A percentile compares a stretch with the other conserved stretches of the same genome.
phyloP scores from a whole-genome alignment of 2,797 vertebrate species.

The Cottoperca gobio region DNA sequence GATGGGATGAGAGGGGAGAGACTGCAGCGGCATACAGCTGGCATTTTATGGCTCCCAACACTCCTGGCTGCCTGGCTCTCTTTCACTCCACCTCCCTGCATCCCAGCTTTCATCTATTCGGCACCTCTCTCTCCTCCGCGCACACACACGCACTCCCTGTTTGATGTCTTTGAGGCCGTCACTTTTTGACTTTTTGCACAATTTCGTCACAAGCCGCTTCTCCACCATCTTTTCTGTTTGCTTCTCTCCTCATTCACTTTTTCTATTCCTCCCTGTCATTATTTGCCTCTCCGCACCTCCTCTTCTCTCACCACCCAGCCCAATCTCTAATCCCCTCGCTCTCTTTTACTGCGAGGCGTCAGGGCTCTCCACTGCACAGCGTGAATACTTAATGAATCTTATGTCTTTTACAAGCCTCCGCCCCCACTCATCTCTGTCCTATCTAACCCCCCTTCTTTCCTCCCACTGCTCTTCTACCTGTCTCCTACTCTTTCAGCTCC shows the following conservation, averaged over 20 bases:
- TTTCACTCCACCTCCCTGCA: conserved; percentile 5
- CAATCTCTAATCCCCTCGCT: conserved; percentile 43
- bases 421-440: conserved; percentile 38
- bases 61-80: conserved; percentile 38
- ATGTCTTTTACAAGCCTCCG: conserved; percentile 65
- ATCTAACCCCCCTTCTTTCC: neutral
- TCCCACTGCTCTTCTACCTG: conserved; percentile 26
- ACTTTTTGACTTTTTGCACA: conserved; percentile 1
- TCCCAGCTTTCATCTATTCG: conserved; percentile 16
- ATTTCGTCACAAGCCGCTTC: neutral
- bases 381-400: conserved; percentile 75
- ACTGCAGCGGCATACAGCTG: conserved; percentile 75
- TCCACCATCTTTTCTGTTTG: conserved; percentile 15
- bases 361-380: conserved; percentile 55
- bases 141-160: neutral
- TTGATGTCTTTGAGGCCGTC: conserved; percentile 11
- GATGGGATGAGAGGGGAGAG: conserved; percentile 60
- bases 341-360: conserved; percentile 59
- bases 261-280: conserved; percentile 17
- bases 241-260: conserved; percentile 26
- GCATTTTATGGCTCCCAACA: conserved; percentile 72
- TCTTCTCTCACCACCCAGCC: neutral
- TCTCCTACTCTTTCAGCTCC: conserved; percentile 37
- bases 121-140: neutral
- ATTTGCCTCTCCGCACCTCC: conserved; percentile 15